Percentiles rank a stretch among this genome's conserved stretches.
These are phyloP conservation scores for Nixonia krombeini DNA, from an alignment of 1,140 invertebrate species.

Conservation along the genomic window DNA sequence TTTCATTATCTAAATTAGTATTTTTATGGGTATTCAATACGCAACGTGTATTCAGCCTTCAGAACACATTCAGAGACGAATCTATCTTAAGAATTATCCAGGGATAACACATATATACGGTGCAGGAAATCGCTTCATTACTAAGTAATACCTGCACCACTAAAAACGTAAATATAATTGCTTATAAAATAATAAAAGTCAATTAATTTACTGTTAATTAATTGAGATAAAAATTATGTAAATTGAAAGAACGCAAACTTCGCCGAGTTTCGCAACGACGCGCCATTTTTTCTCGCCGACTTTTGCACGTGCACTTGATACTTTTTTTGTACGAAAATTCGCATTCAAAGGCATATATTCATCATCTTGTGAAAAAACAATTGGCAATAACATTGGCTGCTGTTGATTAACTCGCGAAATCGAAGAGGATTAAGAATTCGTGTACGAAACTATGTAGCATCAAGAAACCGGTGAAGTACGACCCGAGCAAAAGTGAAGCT, in stretches of 20 bases:
- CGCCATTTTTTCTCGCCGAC: slow-evolving; percentile 26
- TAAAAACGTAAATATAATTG: no score
- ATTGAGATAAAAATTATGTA: no score
- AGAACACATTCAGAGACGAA: no score
- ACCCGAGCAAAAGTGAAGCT: slow-evolving; percentile 88
- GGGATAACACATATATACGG: no score
- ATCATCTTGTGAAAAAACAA: slow-evolving; percentile 14
- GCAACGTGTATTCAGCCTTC: no score
- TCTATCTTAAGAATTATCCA: no score
- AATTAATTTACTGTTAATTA: no score
- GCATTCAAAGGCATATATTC: slow-evolving; percentile 36
- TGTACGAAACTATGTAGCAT: slow-evolving; percentile 60
- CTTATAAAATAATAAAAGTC: no score
- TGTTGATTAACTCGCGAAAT: slow-evolving; percentile 54
- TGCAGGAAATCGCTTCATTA: no score
- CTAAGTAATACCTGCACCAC: no score
- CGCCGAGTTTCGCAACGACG: slow-evolving; percentile 8
- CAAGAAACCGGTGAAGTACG: slow-evolving; percentile 82
- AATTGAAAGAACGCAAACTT: slow-evolving; percentile 7
- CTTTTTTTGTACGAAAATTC: slow-evolving; percentile 32
- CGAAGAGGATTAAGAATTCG: slow-evolving; percentile 51
- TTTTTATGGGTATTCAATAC: no score
- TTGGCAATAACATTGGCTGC: slow-evolving; percentile 54
- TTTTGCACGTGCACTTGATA: slow-evolving; percentile 30
- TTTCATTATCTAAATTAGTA: no score